Evolutionary conservation across 2,797 vertebrate genomes (phyloP).

Genomic region (Scleropages formosus): DNA sequence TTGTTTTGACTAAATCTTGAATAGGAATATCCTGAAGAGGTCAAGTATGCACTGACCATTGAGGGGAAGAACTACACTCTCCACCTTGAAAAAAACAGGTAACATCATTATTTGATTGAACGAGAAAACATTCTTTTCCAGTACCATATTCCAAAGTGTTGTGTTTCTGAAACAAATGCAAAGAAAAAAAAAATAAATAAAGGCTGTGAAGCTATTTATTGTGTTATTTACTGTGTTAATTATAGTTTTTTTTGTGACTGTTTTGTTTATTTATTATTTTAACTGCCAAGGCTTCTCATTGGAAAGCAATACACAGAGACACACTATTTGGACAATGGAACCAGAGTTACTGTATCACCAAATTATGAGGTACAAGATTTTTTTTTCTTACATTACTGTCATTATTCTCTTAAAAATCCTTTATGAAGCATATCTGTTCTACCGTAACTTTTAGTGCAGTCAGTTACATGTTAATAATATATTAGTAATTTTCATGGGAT

Average conservation of each 20-base stretch:
- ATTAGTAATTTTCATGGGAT: too few relatives aligned
- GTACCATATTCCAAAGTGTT: neutral
- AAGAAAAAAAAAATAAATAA: neutral
- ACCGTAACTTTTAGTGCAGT: too few relatives aligned
- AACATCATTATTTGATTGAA: conserved; percentile 19
- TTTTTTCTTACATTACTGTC: neutral
- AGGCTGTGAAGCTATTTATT: neutral
- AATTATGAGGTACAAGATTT: conserved; percentile 58
- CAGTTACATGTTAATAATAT: too few relatives aligned
- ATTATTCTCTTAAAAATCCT: neutral
- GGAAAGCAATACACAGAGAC: conserved; percentile 74
- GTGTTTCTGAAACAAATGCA: conserved; percentile 3
- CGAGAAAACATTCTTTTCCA: neutral
- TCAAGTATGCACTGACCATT: conserved; percentile 67
- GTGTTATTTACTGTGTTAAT: neutral
- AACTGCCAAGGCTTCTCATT: conserved; percentile 71
- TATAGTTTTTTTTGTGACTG: neutral
- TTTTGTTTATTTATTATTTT: conserved; percentile 3
- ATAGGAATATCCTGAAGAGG: conserved; percentile 66
- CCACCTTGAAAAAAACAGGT: conserved; percentile 81
- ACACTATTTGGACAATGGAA: conserved; percentile 67
- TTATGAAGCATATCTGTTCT: too few relatives aligned
- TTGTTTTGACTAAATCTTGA: neutral
- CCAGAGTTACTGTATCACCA: conserved; percentile 59
- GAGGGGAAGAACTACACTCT: conserved; percentile 69